A percentile compares a stretch with the other conserved stretches of the same genome.
Evolutionary conservation across 2,113 vertebrate genomes (phyloP).

Genomic region (Orycteropus afer): DNA sequence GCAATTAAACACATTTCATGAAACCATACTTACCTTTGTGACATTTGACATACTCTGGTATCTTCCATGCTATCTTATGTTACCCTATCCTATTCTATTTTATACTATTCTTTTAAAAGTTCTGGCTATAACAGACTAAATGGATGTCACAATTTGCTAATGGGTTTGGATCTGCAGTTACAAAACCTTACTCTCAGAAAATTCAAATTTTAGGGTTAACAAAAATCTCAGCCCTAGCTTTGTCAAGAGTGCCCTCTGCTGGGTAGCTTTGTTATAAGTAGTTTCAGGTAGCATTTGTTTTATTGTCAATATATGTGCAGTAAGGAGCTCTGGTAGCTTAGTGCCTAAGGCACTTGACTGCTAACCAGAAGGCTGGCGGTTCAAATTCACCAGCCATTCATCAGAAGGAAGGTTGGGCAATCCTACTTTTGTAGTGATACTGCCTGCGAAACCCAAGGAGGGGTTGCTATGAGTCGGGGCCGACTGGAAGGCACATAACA

Average conservation of each 20-base stretch:
- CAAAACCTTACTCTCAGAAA: neutral
- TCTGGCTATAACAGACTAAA: neutral
- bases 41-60: neutral
- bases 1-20: neutral
- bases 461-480: no score
- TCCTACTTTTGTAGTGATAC: no score
- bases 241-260: slow-evolving; percentile 35
- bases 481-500: no score
- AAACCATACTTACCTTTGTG: neutral
- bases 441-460: no score
- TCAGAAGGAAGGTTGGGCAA: no score
- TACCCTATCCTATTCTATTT: neutral
- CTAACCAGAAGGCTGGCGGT: no score
- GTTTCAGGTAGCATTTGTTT: neutral
- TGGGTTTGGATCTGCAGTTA: neutral
- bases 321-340: no score
- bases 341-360: no score
- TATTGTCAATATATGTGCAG: neutral
- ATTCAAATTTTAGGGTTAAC: neutral
- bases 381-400: no score
- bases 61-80: neutral
- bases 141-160: neutral
- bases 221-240: neutral
- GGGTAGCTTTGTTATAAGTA: neutral
- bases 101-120: neutral